Percentiles rank a stretch among this genome's conserved stretches.
Evolutionary conservation across 2,113 vertebrate species (phyloP).

Genomic region (Cryptotis parvus): DNA sequence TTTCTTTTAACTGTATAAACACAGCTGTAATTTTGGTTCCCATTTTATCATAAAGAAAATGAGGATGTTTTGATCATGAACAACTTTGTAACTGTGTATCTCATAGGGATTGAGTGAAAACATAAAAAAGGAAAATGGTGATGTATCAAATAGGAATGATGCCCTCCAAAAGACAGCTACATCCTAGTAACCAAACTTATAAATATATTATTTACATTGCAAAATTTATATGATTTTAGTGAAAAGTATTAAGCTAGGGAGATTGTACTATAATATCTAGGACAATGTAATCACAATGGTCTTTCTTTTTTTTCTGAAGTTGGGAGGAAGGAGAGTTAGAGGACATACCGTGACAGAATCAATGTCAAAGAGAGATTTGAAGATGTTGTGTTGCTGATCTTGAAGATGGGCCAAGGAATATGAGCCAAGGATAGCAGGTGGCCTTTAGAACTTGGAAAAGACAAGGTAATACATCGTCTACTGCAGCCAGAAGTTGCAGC

Average conservation of each 20-base stretch:
- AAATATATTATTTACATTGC: background rate
- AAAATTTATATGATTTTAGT: background rate
- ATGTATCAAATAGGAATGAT: background rate
- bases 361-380: background rate
- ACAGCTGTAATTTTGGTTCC: too few species aligned
- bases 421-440: background rate
- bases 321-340: background rate
- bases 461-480: background rate
- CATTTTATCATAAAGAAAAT: background rate
- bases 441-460: background rate
- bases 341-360: background rate
- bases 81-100: too few species aligned
- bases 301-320: background rate
- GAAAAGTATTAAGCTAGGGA: background rate
- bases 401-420: background rate
- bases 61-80: background rate
- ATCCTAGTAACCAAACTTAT: too few species aligned
- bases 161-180: background rate
- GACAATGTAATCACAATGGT: background rate
- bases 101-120: too few species aligned
- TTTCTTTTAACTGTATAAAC: too few species aligned
- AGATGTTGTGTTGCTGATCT: background rate
- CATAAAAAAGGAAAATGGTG: background rate
- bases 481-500: background rate
- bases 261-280: background rate